Conservation (phyloP, 2,113 vertebrate genomes). For the Macrotis lagotis region DNA sequence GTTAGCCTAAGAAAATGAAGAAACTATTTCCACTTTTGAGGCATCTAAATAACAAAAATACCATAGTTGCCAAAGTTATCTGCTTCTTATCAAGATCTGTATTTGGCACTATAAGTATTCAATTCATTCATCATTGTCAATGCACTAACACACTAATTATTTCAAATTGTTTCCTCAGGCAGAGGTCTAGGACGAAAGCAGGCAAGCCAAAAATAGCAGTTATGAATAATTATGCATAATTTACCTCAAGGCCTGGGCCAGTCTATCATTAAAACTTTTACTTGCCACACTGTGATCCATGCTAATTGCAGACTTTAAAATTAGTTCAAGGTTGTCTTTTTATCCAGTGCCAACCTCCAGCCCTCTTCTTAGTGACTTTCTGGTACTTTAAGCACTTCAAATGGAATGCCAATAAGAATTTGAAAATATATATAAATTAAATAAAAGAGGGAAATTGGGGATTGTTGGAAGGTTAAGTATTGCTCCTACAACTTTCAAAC, state of each 20-base stretch:
- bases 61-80: constrained; percentile 82
- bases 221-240: constrained; percentile 98
- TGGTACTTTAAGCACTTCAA: constrained; percentile 68
- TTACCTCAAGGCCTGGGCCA: constrained; percentile 93
- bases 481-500: constrained; percentile 52
- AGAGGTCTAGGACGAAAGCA: constrained; percentile 93
- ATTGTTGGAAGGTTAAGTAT: not conserved
- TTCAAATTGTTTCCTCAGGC: constrained; percentile 95
- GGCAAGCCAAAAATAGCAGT: constrained; percentile 93
- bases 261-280: constrained; percentile 85
- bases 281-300: constrained; percentile 84
- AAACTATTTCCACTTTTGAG: constrained; percentile 70
- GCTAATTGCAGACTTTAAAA: constrained; percentile 82
- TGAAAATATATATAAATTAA: constrained; percentile 18
- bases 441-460: constrained; percentile 1
- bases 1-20: constrained; percentile 50
- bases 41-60: constrained; percentile 78
- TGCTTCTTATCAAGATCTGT: constrained; percentile 86
- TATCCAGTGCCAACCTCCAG: constrained; percentile 68
- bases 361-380: constrained; percentile 68
- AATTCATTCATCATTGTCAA: constrained; percentile 93
- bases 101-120: constrained; percentile 84
- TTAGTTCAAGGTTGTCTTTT: constrained; percentile 82
- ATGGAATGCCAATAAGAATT: constrained; percentile 61
- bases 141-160: constrained; percentile 90